These are phyloP conservation scores for Zosterops japonicus DNA, from an alignment of 2,113 vertebrate genomes.

Conservation along the genomic window DNA sequence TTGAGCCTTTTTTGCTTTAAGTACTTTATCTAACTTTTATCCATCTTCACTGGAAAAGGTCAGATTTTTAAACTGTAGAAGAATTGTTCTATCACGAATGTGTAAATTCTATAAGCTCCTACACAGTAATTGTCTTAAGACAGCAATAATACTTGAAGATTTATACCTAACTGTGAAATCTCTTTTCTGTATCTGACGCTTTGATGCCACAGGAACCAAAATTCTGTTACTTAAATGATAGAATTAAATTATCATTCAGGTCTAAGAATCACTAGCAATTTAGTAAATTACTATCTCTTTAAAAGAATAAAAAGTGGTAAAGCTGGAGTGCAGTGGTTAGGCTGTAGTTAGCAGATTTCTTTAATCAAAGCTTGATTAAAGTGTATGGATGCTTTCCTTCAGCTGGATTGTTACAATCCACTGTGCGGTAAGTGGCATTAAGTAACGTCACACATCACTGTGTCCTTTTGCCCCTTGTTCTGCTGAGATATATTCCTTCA, in stretches of 20 bases:
- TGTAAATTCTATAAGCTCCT: background rate
- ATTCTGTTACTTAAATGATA: background rate
- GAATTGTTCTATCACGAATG: background rate
- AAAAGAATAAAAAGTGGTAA: background rate
- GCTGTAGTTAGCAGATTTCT: background rate
- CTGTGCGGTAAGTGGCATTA: background rate
- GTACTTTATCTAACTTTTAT: background rate
- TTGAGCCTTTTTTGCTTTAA: background rate
- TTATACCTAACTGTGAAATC: background rate
- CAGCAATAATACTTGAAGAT: background rate
- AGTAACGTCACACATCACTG: background rate
- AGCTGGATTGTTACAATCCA: background rate
- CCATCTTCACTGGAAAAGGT: background rate
- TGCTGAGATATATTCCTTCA: background rate
- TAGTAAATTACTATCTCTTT: background rate
- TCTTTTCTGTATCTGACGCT: background rate
- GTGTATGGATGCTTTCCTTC: background rate
- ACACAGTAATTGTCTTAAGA: background rate
- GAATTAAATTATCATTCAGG: background rate
- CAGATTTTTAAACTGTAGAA: background rate
- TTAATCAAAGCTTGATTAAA: background rate
- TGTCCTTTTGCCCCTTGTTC: background rate
- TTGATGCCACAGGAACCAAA: background rate
- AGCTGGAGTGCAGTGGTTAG: background rate
- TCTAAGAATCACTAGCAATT: background rate